These are phyloP conservation scores for Tribolium madens DNA, from an alignment of 1,140 invertebrate genomes.

Conservation along the genomic window DNA sequence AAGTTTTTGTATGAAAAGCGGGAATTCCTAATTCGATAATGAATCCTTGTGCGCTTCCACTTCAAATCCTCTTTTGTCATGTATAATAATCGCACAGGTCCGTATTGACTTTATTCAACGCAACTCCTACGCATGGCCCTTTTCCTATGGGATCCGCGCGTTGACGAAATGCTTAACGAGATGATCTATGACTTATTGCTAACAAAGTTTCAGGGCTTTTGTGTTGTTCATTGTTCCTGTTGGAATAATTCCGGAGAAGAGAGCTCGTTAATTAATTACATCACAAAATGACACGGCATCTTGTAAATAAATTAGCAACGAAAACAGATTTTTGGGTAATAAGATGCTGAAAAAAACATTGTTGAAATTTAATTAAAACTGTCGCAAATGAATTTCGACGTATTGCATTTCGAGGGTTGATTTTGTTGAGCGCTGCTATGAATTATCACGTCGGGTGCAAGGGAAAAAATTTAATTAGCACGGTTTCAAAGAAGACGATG, in stretches of 20 bases:
- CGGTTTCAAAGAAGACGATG: slow-evolving; percentile 23
- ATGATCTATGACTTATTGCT: slow-evolving; percentile 39
- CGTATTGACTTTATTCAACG: slow-evolving; percentile 18
- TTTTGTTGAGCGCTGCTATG: not conserved
- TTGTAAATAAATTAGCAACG: slow-evolving; percentile 24
- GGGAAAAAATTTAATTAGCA: slow-evolving; percentile 32
- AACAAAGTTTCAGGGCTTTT: slow-evolving; percentile 32
- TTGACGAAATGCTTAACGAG: slow-evolving; percentile 31
- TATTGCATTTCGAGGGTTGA: not conserved
- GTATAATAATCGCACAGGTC: slow-evolving; percentile 17
- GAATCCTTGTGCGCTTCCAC: slow-evolving; percentile 2
- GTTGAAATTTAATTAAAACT: not conserved
- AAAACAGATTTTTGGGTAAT: not conserved
- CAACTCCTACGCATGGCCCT: not conserved
- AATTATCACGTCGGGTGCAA: slow-evolving; percentile 26
- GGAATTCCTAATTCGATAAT: slow-evolving; percentile 10
- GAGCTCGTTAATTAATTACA: slow-evolving; percentile 30
- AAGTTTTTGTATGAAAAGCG: not conserved
- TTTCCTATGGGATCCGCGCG: slow-evolving; percentile 9
- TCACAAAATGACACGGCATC: slow-evolving; percentile 16
- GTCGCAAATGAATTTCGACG: not conserved
- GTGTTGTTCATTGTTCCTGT: slow-evolving; percentile 27
- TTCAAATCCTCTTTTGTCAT: slow-evolving; percentile 14
- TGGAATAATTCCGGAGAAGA: slow-evolving; percentile 19
- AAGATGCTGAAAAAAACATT: not conserved